phyloP scores from a whole-genome alignment of 2,797 vertebrate genomes.

The Melopsittacus undulatus region DNA sequence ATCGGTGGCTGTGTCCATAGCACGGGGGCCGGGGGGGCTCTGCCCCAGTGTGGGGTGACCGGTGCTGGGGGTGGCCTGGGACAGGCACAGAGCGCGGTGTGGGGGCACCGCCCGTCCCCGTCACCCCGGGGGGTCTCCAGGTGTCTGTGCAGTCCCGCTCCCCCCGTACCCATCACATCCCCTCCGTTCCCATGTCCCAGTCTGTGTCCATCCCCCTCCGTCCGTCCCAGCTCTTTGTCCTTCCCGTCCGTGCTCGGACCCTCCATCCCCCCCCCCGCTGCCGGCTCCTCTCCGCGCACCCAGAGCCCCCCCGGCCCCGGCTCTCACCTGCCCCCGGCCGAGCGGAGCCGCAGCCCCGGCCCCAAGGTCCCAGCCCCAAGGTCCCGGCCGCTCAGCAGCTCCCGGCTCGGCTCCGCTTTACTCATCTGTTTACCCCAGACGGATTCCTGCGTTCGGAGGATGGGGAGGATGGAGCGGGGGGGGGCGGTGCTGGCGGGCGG shows the following conservation, averaged over 20 bases:
- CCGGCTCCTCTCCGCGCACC: background rate
- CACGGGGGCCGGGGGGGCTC: too few relatives aligned
- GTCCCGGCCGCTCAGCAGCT: too few relatives aligned
- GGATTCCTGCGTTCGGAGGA: too few relatives aligned
- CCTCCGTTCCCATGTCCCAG: background rate
- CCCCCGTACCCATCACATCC: too few relatives aligned
- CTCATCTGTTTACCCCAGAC: too few relatives aligned
- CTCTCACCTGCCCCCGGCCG: background rate
- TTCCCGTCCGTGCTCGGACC: background rate
- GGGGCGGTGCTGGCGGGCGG: too few relatives aligned
- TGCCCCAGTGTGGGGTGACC: too few relatives aligned
- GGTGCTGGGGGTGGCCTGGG: background rate
- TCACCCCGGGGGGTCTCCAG: background rate
- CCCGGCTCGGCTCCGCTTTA: too few relatives aligned
- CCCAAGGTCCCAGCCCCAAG: too few relatives aligned
- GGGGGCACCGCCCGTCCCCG: background rate
- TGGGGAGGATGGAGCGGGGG: too few relatives aligned
- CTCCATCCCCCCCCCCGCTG: background rate
- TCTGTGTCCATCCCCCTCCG: background rate
- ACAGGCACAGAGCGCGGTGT: background rate
- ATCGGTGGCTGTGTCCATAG: background rate
- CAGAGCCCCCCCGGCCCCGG: background rate
- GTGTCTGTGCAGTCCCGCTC: too few relatives aligned
- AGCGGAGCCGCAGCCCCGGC: too few relatives aligned
- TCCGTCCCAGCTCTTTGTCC: background rate